phyloP scores from a whole-genome alignment of 2,113 vertebrate genomes.

The Bettongia penicillata region DNA sequence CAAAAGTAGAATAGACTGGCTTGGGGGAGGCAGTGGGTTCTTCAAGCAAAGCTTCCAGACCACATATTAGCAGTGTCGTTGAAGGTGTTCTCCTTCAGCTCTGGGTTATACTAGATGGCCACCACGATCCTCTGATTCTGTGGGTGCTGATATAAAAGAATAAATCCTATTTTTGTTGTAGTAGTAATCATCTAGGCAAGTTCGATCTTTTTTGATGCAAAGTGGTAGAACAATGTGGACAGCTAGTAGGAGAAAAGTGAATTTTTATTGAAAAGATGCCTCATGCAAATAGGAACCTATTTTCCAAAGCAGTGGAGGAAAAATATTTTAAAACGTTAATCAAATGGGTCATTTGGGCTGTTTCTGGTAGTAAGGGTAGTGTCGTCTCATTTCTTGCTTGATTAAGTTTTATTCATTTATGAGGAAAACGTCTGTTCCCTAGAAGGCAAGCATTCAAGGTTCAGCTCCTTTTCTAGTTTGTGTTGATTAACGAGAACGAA shows the following conservation, averaged over 20 bases:
- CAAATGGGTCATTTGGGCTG: slow-evolving; percentile 28
- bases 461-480: slow-evolving; percentile 44
- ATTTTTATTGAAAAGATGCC: slow-evolving; percentile 62
- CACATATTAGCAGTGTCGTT: not conserved
- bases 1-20: not conserved
- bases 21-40: not conserved
- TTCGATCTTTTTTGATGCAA: slow-evolving; percentile 39
- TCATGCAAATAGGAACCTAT: slow-evolving; percentile 58
- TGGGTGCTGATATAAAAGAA: not conserved
- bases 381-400: slow-evolving; percentile 41
- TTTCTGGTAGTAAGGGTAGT: slow-evolving; percentile 18
- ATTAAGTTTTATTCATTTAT: slow-evolving; percentile 36
- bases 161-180: slow-evolving; percentile 22
- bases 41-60: not conserved
- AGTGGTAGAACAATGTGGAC: slow-evolving; percentile 50
- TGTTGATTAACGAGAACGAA: slow-evolving; percentile 53
- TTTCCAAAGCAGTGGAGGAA: slow-evolving; percentile 51
- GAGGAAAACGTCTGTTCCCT: slow-evolving; percentile 40
- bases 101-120: not conserved
- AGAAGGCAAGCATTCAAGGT: slow-evolving; percentile 49
- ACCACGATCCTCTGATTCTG: not conserved
- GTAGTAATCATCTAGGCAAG: slow-evolving; percentile 8
- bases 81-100: not conserved
- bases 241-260: slow-evolving; percentile 60
- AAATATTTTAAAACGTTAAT: slow-evolving; percentile 50